Conservation (phyloP, 2,113 vertebrate species). For the Limanda limanda region DNA sequence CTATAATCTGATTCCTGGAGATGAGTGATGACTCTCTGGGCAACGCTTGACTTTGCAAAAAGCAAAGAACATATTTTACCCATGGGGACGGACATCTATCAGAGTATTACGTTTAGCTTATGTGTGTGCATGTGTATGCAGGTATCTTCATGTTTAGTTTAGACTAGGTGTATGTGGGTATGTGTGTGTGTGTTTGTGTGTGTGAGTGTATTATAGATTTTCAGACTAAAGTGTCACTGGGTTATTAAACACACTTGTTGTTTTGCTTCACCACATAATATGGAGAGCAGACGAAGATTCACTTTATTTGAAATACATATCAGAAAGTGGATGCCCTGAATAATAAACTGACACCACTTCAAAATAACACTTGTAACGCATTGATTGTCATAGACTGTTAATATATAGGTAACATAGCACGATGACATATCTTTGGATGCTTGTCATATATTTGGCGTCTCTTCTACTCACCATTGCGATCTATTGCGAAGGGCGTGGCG, state of each 20-base stretch:
- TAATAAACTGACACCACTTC: background rate
- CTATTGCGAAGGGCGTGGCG: conserved; percentile 93
- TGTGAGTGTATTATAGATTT: background rate
- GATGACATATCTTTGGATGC: background rate
- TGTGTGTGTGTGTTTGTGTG: background rate
- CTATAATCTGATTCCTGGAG: conserved; percentile 58
- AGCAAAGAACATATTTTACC: conserved; percentile 36
- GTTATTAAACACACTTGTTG: background rate
- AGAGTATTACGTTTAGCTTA: conserved; percentile 8
- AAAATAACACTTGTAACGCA: background rate
- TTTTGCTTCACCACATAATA: too few relatives aligned
- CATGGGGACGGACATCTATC: too few relatives aligned
- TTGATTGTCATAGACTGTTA: background rate
- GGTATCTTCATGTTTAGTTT: conserved; percentile 14
- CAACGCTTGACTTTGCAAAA: conserved; percentile 45
- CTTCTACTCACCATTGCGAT: conserved; percentile 92
- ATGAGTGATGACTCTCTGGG: conserved; percentile 42
- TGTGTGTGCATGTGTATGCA: background rate
- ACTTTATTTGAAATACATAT: too few relatives aligned
- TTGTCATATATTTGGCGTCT: background rate
- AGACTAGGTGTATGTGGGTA: background rate
- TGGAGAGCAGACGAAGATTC: too few relatives aligned
- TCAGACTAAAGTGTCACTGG: background rate
- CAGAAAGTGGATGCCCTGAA: too few relatives aligned
- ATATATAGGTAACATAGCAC: background rate